These are phyloP conservation scores for Microctonus hyperodae DNA, from an alignment of 2,888 invertebrate species.

Conservation along the genomic window DNA sequence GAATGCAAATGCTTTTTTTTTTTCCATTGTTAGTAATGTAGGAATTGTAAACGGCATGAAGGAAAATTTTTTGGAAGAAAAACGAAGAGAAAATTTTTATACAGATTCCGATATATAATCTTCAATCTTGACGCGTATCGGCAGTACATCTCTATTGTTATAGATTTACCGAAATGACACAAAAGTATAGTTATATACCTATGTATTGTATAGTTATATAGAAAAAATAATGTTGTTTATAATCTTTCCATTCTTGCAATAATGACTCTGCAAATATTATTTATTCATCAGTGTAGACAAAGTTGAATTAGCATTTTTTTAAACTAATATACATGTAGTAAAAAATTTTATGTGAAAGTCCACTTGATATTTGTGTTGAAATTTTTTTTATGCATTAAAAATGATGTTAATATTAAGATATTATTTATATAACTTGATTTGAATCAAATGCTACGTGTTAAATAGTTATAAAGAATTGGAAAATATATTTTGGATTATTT, in stretches of 20 bases:
- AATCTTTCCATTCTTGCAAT: background rate
- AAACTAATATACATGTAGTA: no score
- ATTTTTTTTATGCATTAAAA: no score
- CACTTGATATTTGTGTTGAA: no score
- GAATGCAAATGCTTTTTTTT: conserved; percentile 35
- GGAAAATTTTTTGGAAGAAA: background rate
- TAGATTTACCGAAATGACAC: background rate
- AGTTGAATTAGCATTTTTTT: background rate
- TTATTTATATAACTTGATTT: no score
- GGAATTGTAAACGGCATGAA: conserved; percentile 24
- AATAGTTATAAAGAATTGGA: no score
- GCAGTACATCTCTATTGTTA: background rate
- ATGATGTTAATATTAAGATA: no score
- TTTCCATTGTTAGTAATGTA: conserved; percentile 31
- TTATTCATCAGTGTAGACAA: background rate
- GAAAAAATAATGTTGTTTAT: background rate
- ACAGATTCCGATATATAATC: background rate
- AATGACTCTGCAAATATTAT: background rate
- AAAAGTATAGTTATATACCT: no score
- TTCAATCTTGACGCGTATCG: background rate
- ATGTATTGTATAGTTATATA: no score
- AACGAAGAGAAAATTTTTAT: background rate
- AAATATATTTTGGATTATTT: no score
- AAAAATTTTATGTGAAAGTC: no score
- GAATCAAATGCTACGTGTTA: no score